Conservation (phyloP, 2,113 vertebrate genomes). For the Sturnus vulgaris region DNA sequence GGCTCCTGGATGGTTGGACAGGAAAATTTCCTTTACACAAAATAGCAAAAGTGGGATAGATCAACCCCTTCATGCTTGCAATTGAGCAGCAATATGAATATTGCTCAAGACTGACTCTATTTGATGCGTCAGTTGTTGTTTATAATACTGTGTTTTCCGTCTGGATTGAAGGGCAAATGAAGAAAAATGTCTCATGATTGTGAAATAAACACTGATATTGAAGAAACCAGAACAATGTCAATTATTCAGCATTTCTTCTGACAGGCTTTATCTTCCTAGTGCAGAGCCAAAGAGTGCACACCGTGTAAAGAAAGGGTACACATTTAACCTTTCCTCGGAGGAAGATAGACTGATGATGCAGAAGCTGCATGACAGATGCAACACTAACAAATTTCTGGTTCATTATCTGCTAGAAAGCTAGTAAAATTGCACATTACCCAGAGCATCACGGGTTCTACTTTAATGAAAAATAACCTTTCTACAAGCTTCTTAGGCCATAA, state of each 20-base stretch:
- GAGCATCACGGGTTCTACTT: neutral
- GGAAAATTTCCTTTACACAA: neutral
- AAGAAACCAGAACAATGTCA: neutral
- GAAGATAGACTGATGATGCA: neutral
- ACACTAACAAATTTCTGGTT: constrained; percentile 1
- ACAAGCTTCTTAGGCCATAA: neutral
- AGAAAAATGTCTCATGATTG: neutral
- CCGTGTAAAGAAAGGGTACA: neutral
- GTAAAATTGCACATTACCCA: neutral
- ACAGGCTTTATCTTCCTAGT: neutral
- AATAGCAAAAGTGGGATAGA: neutral
- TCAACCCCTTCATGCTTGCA: neutral
- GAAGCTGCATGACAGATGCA: neutral
- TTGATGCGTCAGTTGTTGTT: neutral
- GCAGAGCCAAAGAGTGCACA: neutral
- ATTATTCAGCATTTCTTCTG: neutral
- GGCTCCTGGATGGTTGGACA: neutral
- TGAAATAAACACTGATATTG: neutral
- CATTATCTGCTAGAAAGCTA: neutral
- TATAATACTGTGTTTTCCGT: neutral
- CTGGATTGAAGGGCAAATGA: neutral
- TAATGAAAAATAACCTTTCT: neutral
- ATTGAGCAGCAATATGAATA: neutral
- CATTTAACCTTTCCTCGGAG: neutral
- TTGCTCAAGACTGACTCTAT: neutral